Evolutionary conservation across 2,113 vertebrate genomes (phyloP).

Genomic region (Leucosticte australis): DNA sequence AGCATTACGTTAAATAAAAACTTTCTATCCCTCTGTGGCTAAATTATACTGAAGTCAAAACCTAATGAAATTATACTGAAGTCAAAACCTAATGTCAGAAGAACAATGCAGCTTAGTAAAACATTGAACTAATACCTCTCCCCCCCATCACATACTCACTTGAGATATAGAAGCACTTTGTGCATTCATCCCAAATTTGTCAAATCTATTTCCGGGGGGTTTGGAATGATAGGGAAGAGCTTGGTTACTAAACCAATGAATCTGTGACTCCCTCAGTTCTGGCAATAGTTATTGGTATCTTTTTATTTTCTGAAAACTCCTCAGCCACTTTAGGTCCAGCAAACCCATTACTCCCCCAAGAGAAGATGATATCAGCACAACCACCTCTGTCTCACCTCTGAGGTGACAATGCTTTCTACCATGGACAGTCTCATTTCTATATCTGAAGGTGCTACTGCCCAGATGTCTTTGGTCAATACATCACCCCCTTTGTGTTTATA

Average conservation of each 20-base stretch:
- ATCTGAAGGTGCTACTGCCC: neutral
- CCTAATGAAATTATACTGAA: neutral
- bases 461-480: neutral
- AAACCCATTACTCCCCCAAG: neutral
- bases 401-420: neutral
- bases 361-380: neutral
- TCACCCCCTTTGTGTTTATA: neutral
- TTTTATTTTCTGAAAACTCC: neutral
- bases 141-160: fast-evolving
- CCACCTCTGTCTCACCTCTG: neutral
- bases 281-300: neutral
- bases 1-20: neutral
- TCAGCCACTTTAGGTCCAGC: neutral
- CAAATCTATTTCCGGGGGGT: neutral
- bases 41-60: neutral
- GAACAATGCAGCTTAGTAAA: neutral
- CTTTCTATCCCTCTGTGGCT: neutral
- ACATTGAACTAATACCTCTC: neutral
- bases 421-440: neutral
- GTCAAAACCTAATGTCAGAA: neutral
- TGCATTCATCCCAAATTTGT: neutral
- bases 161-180: neutral
- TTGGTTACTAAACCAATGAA: neutral
- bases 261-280: neutral
- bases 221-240: neutral